These are phyloP conservation scores for Vireo altiloquus DNA, from an alignment of 2,113 vertebrate species.

Conservation along the genomic window DNA sequence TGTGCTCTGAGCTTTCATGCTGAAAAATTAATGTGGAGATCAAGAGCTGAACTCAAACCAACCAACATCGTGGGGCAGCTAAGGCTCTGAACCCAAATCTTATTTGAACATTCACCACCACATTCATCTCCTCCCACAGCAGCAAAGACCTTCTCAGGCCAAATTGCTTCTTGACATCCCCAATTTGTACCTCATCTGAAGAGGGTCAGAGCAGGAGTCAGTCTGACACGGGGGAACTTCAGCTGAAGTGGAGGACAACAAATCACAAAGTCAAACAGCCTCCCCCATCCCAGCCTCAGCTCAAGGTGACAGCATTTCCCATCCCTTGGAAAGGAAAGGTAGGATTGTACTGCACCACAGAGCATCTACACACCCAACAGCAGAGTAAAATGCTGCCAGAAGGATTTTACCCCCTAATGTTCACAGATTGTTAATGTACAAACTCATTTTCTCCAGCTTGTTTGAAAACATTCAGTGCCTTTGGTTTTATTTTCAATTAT, in stretches of 20 bases:
- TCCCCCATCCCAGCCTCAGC: background rate
- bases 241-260: background rate
- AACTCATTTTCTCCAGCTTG: background rate
- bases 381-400: background rate
- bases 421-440: background rate
- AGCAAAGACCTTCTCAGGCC: background rate
- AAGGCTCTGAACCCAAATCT: background rate
- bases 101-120: background rate
- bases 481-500: background rate
- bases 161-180: background rate
- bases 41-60: background rate
- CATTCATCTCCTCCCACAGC: background rate
- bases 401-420: background rate
- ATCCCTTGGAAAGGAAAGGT: background rate
- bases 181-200: background rate
- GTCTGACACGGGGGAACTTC: background rate
- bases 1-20: background rate
- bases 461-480: background rate
- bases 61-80: fast-evolving
- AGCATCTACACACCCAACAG: background rate
- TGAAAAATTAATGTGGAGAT: background rate
- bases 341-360: background rate
- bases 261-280: background rate
- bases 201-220: background rate
- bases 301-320: background rate